Evolutionary conservation across 2,888 invertebrate species (phyloP).

Genomic region (Allolobophora icterica): DNA sequence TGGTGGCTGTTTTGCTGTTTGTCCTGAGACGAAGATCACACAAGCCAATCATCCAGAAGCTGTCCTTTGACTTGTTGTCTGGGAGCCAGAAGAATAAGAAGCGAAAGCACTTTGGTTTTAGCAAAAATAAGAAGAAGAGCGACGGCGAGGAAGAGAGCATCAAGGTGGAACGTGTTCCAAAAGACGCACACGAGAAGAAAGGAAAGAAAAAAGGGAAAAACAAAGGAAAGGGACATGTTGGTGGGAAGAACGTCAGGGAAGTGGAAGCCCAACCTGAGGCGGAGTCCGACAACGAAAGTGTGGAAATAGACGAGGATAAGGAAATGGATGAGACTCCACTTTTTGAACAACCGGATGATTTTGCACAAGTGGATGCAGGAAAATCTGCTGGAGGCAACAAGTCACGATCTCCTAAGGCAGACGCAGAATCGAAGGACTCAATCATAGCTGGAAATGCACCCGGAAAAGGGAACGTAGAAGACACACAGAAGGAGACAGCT

Average conservation of each 20-base stretch:
- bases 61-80: neutral
- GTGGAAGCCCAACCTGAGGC: neutral
- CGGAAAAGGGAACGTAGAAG: neutral
- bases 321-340: neutral
- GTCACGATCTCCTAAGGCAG: neutral
- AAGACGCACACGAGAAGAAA: neutral
- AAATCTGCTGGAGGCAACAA: neutral
- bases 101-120: conserved; percentile 19
- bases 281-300: conserved; percentile 20
- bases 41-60: neutral
- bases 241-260: neutral
- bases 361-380: neutral
- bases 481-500: neutral
- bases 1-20: neutral
- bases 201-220: conserved; percentile 32
- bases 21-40: neutral
- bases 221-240: neutral
- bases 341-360: neutral
- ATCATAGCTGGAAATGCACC: neutral
- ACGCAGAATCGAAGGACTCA: neutral
- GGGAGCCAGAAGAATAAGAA: conserved; percentile 10
- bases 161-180: neutral
- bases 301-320: neutral
- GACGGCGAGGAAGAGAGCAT: neutral
- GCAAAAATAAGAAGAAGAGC: conserved; percentile 14